phyloP scores from a whole-genome alignment of 2,113 vertebrate species.

The Sterrhoptilus dennistouni region DNA sequence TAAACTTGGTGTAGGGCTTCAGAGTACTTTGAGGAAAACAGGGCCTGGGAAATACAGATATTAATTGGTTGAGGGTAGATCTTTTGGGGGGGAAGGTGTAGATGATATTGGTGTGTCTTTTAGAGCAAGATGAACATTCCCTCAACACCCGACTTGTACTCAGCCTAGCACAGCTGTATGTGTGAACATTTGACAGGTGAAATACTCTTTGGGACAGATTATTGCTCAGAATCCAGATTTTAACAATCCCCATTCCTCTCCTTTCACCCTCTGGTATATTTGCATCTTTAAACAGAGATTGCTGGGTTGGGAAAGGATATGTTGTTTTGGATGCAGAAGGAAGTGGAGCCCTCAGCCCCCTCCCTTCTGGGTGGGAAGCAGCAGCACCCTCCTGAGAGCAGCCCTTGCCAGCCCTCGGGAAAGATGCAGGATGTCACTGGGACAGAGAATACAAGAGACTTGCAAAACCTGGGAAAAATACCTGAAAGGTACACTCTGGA shows the following conservation, averaged over 20 bases:
- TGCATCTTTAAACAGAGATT: neutral
- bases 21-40: neutral
- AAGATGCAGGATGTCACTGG: neutral
- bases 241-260: neutral
- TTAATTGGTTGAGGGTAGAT: neutral
- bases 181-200: neutral
- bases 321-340: neutral
- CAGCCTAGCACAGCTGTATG: neutral
- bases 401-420: neutral
- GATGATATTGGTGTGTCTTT: neutral
- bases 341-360: rapidly evolving
- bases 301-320: neutral
- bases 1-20: neutral
- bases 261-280: neutral
- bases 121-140: neutral
- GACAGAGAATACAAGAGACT: neutral
- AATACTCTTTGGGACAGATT: neutral
- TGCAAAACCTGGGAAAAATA: neutral
- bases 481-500: neutral
- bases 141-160: neutral
- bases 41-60: neutral
- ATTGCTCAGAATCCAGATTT: neutral
- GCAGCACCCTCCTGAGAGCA: neutral
- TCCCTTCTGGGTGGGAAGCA: neutral
- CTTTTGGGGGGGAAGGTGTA: neutral